Percentiles rank a stretch among this genome's conserved stretches.
These are phyloP conservation scores for Bucco capensis DNA, from an alignment of 2,113 vertebrate species.

Conservation along the genomic window DNA sequence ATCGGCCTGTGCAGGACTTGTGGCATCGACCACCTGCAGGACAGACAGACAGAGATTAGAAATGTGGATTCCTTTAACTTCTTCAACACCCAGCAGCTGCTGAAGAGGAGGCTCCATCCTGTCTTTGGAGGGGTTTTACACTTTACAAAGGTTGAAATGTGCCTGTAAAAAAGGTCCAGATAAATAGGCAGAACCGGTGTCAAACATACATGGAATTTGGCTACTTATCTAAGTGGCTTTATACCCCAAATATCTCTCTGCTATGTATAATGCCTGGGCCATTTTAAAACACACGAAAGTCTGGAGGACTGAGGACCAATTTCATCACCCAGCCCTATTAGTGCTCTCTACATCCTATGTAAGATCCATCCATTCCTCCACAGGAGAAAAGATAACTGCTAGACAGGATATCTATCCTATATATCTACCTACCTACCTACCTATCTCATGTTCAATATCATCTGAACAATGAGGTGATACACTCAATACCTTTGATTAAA, in stretches of 20 bases:
- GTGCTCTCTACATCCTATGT: background rate
- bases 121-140: background rate
- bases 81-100: background rate
- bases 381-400: background rate
- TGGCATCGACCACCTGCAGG: constrained; percentile 89
- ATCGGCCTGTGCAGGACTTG: constrained; percentile 90
- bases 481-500: background rate
- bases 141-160: background rate
- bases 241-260: background rate
- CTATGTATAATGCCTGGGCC: background rate
- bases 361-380: background rate
- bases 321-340: background rate
- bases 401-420: background rate
- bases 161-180: background rate
- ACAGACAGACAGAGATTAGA: background rate
- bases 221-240: background rate
- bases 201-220: background rate
- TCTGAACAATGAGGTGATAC: background rate
- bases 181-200: background rate
- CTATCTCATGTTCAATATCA: background rate
- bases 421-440: background rate
- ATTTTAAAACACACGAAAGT: background rate
- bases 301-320: background rate
- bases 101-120: background rate
- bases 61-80: background rate